A percentile compares a stretch with the other conserved stretches of the same genome.
Evolutionary conservation across 53 echinoderm and acorn worm genomes (phyloP).

Genomic region (Crossaster papposus): DNA sequence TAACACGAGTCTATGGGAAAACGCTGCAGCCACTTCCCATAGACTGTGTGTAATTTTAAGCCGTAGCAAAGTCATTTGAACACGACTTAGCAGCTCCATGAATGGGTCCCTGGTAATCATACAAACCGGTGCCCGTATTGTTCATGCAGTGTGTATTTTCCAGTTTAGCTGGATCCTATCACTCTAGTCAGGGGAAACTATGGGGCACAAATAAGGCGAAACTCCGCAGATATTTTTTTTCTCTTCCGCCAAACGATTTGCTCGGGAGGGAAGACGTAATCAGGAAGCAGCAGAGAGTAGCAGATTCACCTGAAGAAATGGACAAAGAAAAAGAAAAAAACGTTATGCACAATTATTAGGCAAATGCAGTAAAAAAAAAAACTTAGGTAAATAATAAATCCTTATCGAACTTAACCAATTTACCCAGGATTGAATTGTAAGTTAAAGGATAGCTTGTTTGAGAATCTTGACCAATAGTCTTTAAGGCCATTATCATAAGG

Average conservation of each 20-base stretch:
- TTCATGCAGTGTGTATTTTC: not conserved
- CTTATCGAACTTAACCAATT: not conserved
- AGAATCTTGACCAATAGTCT: not conserved
- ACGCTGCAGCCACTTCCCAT: too few relatives aligned
- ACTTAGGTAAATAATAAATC: not conserved
- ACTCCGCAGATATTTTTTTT: not conserved
- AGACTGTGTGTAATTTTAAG: too few relatives aligned
- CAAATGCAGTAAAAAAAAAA: not conserved
- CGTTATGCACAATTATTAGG: not conserved
- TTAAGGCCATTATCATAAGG: not conserved
- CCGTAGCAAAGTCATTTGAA: too few relatives aligned
- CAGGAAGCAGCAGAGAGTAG: constrained; percentile 42
- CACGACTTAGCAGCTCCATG: too few relatives aligned
- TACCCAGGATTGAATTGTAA: not conserved
- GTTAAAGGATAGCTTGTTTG: not conserved
- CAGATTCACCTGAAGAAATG: constrained; percentile 46
- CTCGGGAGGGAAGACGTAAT: not conserved
- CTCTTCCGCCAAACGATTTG: too few relatives aligned
- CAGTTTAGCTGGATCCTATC: not conserved
- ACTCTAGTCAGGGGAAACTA: not conserved
- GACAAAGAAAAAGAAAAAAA: not conserved
- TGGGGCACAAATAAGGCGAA: not conserved
- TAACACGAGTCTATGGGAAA: too few relatives aligned
- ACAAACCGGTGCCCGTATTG: too few relatives aligned
- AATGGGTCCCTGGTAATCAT: too few relatives aligned